Percentiles rank a stretch among this genome's conserved stretches.
Evolutionary conservation across 2,888 invertebrate species (phyloP).

Genomic region (Monoplex corrugatus): DNA sequence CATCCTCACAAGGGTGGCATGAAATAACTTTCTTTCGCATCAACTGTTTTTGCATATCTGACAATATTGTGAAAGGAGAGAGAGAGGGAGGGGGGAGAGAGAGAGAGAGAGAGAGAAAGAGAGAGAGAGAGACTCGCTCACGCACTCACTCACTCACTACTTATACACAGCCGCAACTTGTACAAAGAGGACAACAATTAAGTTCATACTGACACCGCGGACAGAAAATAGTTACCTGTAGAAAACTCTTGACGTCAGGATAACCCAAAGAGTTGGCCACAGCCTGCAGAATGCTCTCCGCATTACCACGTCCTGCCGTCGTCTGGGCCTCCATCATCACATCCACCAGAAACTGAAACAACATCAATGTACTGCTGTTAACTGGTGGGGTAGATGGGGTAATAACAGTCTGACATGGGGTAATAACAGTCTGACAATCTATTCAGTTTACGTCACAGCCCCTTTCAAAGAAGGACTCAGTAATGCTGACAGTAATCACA

Average conservation of each 20-base stretch:
- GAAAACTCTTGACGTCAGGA: constrained; percentile 73
- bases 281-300: constrained; percentile 74
- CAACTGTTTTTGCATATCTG: too few species aligned
- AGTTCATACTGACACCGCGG: not conserved
- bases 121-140: not conserved
- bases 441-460: too few species aligned
- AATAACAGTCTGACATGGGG: too few species aligned
- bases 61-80: not conserved
- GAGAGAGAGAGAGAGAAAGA: not conserved
- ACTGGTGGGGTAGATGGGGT: too few species aligned
- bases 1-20: too few species aligned
- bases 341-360: constrained; percentile 72
- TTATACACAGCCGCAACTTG: not conserved
- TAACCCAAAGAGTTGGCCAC: constrained; percentile 77
- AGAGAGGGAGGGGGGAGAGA: not conserved
- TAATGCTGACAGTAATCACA: too few species aligned
- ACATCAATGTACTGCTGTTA: too few species aligned
- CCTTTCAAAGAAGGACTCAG: too few species aligned
- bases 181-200: not conserved
- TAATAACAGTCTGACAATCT: too few species aligned
- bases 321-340: constrained; percentile 72
- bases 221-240: constrained; percentile 65
- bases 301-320: constrained; percentile 58
- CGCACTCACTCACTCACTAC: too few species aligned
- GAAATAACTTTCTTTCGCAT: too few species aligned